These are phyloP conservation scores for Spodoptera littoralis DNA, from an alignment of 2,888 invertebrate genomes.

Conservation along the genomic window DNA sequence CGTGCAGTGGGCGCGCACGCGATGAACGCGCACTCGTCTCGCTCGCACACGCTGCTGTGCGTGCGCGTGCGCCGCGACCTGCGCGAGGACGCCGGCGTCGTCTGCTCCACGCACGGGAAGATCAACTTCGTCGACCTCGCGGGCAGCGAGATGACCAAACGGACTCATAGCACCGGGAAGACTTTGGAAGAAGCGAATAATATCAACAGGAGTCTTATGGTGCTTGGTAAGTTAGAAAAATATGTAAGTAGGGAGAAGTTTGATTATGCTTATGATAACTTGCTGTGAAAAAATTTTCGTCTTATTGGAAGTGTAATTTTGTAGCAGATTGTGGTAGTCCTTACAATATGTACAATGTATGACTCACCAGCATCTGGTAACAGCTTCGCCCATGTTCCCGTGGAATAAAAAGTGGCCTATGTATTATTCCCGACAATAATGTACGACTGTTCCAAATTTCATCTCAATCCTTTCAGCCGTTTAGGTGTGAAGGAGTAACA, in stretches of 20 bases:
- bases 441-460: too few relatives aligned
- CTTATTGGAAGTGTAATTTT: too few relatives aligned
- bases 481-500: too few relatives aligned
- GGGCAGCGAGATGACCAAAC: slow-evolving; percentile 98
- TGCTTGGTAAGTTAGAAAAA: slow-evolving; percentile 90
- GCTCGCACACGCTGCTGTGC: slow-evolving; percentile 97
- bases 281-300: too few relatives aligned
- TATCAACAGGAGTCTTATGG: slow-evolving; percentile 98
- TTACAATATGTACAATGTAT: too few relatives aligned
- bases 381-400: too few relatives aligned
- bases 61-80: slow-evolving; percentile 96
- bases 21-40: slow-evolving; percentile 97
- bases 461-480: too few relatives aligned
- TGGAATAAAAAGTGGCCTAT: too few relatives aligned
- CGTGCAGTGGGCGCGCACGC: slow-evolving; percentile 96
- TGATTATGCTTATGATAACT: too few relatives aligned
- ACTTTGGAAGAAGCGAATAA: slow-evolving; percentile 98
- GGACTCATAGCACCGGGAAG: slow-evolving; percentile 95
- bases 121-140: slow-evolving; percentile 98
- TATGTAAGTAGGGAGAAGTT: background rate
- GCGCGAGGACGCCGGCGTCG: slow-evolving; percentile 93
- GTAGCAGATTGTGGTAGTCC: too few relatives aligned
- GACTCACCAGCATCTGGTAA: too few relatives aligned
- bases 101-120: slow-evolving; percentile 97
- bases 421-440: too few relatives aligned